Evolutionary conservation across 2,113 vertebrate species (phyloP).

Genomic region (Phocoena sinus): DNA sequence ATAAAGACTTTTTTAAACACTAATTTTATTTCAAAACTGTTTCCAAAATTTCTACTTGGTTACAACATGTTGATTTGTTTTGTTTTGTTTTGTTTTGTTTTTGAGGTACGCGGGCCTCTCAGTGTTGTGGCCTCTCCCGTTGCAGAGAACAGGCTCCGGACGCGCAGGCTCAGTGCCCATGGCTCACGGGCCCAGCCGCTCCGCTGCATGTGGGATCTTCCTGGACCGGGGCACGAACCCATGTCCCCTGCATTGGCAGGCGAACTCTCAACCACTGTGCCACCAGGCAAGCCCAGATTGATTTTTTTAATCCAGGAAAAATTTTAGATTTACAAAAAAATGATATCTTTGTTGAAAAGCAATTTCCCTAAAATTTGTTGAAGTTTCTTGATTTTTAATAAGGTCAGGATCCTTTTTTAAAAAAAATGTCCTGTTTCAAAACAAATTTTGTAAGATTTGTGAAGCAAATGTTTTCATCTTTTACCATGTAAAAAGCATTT

Average conservation of each 20-base stretch:
- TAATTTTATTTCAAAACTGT: slow-evolving; percentile 33
- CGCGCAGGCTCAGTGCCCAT: too few species aligned
- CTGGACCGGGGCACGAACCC: too few species aligned
- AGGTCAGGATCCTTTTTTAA: neutral
- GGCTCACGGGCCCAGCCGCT: too few species aligned
- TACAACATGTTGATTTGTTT: slow-evolving; percentile 11
- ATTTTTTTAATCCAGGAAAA: slow-evolving; percentile 6
- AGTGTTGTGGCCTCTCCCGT: too few species aligned
- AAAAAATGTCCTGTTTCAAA: neutral
- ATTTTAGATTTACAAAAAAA: slow-evolving; percentile 1
- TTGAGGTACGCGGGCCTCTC: too few species aligned
- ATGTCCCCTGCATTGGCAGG: too few species aligned
- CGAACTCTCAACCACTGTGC: too few species aligned
- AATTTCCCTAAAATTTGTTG: neutral
- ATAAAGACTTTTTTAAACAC: neutral
- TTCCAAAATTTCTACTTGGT: neutral
- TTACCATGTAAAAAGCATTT: neutral
- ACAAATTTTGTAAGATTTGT: neutral
- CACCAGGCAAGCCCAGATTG: too few species aligned
- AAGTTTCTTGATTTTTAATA: slow-evolving; percentile 1
- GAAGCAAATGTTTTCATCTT: neutral
- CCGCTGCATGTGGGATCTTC: too few species aligned
- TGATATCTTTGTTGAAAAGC: neutral
- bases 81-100: too few species aligned
- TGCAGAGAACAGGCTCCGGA: too few species aligned